Percentiles rank a stretch among this genome's conserved stretches.
phyloP scores from a whole-genome alignment of 2,888 invertebrate genomes.

The Ferdinandea cuprea region DNA sequence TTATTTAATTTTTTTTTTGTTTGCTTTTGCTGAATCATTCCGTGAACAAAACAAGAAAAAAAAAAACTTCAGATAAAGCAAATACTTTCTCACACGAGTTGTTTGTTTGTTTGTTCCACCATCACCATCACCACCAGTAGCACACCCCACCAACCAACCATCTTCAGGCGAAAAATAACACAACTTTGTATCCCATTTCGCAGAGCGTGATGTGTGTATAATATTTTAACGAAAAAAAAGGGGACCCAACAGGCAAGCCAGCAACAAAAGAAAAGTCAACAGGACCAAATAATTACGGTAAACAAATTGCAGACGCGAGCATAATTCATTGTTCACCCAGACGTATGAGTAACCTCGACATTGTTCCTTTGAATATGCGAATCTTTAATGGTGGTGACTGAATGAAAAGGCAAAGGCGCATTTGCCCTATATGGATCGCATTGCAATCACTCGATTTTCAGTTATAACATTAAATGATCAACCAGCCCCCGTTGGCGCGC shows the following conservation, averaged over 20 bases:
- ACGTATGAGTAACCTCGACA: conserved; percentile 50
- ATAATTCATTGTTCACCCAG: conserved; percentile 59
- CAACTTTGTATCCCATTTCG: not conserved
- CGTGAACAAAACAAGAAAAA: not conserved
- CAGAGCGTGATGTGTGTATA: not conserved
- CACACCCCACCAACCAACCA: too few species aligned
- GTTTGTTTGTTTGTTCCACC: conserved; percentile 42
- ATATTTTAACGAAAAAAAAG: not conserved
- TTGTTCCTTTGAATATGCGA: conserved; percentile 5
- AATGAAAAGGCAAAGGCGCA: conserved; percentile 14
- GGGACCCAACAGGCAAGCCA: not conserved
- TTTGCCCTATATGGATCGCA: not conserved
- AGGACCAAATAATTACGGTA: conserved; percentile 66
- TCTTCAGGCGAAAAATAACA: conserved; percentile 1
- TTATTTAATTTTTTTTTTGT: conserved; percentile 3
- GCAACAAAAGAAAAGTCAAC: conserved; percentile 48
- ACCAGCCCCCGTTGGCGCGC: not conserved
- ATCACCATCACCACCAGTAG: too few species aligned
- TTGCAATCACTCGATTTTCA: conserved; percentile 30
- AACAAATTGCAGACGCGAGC: conserved; percentile 61
- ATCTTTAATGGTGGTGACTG: conserved; percentile 38
- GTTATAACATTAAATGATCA: conserved; percentile 1
- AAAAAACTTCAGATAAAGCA: conserved; percentile 24
- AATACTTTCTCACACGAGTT: conserved; percentile 42
- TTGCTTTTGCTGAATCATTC: not conserved